phyloP scores from a whole-genome alignment of 1,140 invertebrate genomes.

The Tribolium madens region DNA sequence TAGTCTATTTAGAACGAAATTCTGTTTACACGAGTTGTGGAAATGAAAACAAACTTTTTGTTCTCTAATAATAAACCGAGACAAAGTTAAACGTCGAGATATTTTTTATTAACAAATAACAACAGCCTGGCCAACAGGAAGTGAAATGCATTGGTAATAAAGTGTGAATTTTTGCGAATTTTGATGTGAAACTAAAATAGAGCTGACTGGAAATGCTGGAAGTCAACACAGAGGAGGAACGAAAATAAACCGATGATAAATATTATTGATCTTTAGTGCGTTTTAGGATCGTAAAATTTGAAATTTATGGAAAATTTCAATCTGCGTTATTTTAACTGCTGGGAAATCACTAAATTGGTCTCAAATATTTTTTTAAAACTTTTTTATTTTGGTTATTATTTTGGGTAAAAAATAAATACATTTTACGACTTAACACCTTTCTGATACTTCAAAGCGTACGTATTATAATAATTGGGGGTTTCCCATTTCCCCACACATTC shows the following conservation, averaged over 20 bases:
- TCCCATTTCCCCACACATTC: not conserved
- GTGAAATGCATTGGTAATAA: not conserved
- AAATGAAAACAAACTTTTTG: slow-evolving; percentile 33
- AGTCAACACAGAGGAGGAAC: not conserved
- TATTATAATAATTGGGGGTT: slow-evolving; percentile 16
- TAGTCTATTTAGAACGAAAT: slow-evolving; percentile 18
- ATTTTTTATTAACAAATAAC: not conserved
- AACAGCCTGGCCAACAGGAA: not conserved
- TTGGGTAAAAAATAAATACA: not conserved
- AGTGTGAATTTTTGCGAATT: not conserved
- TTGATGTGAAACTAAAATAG: not conserved
- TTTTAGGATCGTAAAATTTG: slow-evolving; percentile 3
- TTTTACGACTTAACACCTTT: slow-evolving; percentile 11
- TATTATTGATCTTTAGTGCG: slow-evolving; percentile 19
- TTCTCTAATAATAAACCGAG: slow-evolving; percentile 27
- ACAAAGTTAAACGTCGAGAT: slow-evolving; percentile 2
- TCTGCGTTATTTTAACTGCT: too few species aligned
- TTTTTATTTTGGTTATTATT: too few species aligned
- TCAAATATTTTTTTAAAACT: too few species aligned
- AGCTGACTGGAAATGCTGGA: too few species aligned
- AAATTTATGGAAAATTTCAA: slow-evolving; percentile 5
- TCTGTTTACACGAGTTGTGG: slow-evolving; percentile 21
- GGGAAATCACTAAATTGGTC: too few species aligned
- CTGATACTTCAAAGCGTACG: slow-evolving; percentile 19
- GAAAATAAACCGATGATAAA: slow-evolving; percentile 27